These are phyloP conservation scores for Penaeus chinensis DNA, from an alignment of 1,140 invertebrate genomes.

Conservation along the genomic window DNA sequence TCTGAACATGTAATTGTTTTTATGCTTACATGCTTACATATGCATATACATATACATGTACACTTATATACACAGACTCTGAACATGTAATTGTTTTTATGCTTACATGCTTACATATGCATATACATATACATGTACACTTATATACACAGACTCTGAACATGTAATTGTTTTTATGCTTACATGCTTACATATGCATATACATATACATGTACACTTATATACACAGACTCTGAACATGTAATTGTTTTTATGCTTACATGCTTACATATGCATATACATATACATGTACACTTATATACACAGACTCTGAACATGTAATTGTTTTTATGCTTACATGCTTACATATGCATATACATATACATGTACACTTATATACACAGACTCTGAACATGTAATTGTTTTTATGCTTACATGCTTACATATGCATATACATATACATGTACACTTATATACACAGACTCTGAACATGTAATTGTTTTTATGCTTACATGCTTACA, in stretches of 20 bases:
- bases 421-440: neutral
- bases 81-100: too few relatives aligned
- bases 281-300: slow-evolving; percentile 5
- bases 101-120: too few relatives aligned
- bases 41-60: neutral
- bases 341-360: neutral
- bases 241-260: too few relatives aligned
- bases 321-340: too few relatives aligned
- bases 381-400: neutral
- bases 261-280: neutral
- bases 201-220: slow-evolving; percentile 5
- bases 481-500: too few relatives aligned
- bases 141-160: neutral
- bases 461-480: neutral
- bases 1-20: too few relatives aligned
- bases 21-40: too few relatives aligned
- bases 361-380: neutral
- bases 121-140: slow-evolving; percentile 1
- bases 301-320: neutral
- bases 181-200: too few relatives aligned
- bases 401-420: too few relatives aligned
- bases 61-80: neutral
- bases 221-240: neutral
- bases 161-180: too few relatives aligned
- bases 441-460: neutral